Evolutionary conservation across 2,113 vertebrate genomes (phyloP), one percentile per base, ranked within the genome.

Genomic region (Halichoerus grypus): DNA sequence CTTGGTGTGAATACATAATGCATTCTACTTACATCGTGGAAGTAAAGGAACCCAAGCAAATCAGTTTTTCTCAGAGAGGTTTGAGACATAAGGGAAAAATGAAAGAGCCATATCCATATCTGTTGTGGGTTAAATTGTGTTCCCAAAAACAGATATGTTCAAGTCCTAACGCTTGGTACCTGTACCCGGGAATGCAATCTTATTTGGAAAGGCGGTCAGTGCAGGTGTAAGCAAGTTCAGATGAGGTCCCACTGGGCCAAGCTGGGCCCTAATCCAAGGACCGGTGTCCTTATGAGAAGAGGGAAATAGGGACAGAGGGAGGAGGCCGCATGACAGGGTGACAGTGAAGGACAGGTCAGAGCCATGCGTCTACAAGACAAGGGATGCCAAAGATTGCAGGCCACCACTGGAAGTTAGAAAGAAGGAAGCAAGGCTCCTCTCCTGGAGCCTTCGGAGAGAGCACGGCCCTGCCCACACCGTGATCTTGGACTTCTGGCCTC

Each of bases 21-120:
- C 49, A 65, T n/a, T 72, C 72, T 88, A 84, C 65, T 80, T 69
- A 59, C 0, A 18, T 46, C 77, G n/a, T 7, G 49, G 5, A 90
- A 86, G n/a, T 31, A 39, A 72, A 85, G 57, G 26, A 42, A 81
- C 39, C 55, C 57, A 81, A 55, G 36, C 92, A 88, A 92, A 72
- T 26, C 19, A 26, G 22, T 36, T 31, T 77, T 88, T 49, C 83
- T 83, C 67, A 65, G 39, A 77, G 26, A 91, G 4, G 24, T 63
- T 3, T 59, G 65, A 85, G n/a, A 89, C 15, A 11, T 1, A 36
- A 24, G 28, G 59, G 59, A 39, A 72, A 81, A 24, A 53, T 15
- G 13, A 82, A 74, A 91, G 22, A 82, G 12, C 39, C 13, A 57
- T 22, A 39, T 36, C 4, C 14, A 6, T 26, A 42, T 8, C 16